These are phyloP conservation scores for Drosophila differens DNA, from an alignment of 2,888 invertebrate genomes.

Conservation along the genomic window DNA sequence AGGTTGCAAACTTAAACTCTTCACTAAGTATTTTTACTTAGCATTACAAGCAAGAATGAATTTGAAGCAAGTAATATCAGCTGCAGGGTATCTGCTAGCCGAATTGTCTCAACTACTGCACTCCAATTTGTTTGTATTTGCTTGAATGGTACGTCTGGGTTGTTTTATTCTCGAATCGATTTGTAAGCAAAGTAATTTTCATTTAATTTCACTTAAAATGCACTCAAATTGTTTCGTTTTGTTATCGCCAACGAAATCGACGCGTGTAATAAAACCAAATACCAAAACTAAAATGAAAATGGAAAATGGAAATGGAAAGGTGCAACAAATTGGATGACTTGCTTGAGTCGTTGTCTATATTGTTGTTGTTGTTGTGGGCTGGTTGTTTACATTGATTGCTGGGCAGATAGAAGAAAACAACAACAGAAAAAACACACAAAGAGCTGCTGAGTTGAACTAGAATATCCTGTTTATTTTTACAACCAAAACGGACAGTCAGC, in stretches of 20 bases:
- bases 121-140: constrained; percentile 2
- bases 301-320: constrained; percentile 50
- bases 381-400: constrained; percentile 75
- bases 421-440: not conserved
- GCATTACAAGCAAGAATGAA: not conserved
- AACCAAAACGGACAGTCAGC: constrained; percentile 62
- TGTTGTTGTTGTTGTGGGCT: constrained; percentile 37
- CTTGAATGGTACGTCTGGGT: not conserved
- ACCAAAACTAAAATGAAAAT: constrained; percentile 5
- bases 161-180: constrained; percentile 30
- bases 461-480: constrained; percentile 65
- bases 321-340: constrained; percentile 69
- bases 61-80: not conserved
- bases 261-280: constrained; percentile 52
- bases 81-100: not conserved
- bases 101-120: not conserved
- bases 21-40: not conserved
- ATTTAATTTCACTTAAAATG: constrained; percentile 77
- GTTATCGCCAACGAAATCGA: constrained; percentile 63
- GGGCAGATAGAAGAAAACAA: constrained; percentile 39
- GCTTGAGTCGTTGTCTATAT: constrained; percentile 46
- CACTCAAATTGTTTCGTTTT: constrained; percentile 66
- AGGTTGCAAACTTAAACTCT: not conserved
- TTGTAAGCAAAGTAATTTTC: constrained; percentile 60
- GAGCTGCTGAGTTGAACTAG: constrained; percentile 37